Percentiles rank a stretch among this genome's conserved stretches.
phyloP scores from a whole-genome alignment of 2,797 vertebrate genomes.

The Poeciliopsis paucimaculata region DNA sequence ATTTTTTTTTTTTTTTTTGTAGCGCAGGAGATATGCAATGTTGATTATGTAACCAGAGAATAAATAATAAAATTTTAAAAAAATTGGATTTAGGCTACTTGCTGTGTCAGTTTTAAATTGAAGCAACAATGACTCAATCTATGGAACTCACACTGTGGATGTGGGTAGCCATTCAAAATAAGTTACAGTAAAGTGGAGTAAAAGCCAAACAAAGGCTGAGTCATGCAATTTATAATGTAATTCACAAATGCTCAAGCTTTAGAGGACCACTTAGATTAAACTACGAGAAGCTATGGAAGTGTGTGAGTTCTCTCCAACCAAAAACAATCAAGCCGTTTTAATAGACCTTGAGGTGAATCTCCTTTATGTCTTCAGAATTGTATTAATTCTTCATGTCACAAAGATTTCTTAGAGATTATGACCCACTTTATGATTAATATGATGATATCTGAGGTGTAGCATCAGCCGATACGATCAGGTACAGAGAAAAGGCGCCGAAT shows the following conservation, averaged over 20 bases:
- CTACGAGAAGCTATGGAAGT: not conserved
- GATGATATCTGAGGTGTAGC: too few relatives aligned
- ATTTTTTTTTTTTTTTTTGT: slow-evolving; percentile 12
- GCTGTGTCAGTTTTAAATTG: slow-evolving; percentile 47
- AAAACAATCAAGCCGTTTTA: not conserved
- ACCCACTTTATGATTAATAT: not conserved
- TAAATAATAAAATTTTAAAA: slow-evolving; percentile 16
- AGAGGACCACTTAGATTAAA: slow-evolving; percentile 15
- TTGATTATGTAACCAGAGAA: slow-evolving; percentile 33
- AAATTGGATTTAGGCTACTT: slow-evolving; percentile 43
- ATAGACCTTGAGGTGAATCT: not conserved
- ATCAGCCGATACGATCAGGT: too few relatives aligned
- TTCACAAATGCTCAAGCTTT: slow-evolving; percentile 40
- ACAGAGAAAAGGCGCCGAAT: too few relatives aligned
- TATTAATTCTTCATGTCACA: not conserved
- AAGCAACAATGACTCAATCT: slow-evolving; percentile 52
- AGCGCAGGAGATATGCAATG: not conserved
- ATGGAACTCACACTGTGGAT: slow-evolving; percentile 35
- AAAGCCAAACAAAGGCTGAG: slow-evolving; percentile 63
- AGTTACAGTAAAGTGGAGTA: slow-evolving; percentile 61
- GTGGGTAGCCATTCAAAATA: slow-evolving; percentile 56
- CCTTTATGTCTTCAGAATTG: not conserved
- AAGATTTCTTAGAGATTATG: not conserved
- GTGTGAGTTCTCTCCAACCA: not conserved
- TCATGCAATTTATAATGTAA: slow-evolving; percentile 46